These are phyloP conservation scores for Gavialis gangeticus DNA, from an alignment of 2,113 vertebrate genomes.

Conservation along the genomic window DNA sequence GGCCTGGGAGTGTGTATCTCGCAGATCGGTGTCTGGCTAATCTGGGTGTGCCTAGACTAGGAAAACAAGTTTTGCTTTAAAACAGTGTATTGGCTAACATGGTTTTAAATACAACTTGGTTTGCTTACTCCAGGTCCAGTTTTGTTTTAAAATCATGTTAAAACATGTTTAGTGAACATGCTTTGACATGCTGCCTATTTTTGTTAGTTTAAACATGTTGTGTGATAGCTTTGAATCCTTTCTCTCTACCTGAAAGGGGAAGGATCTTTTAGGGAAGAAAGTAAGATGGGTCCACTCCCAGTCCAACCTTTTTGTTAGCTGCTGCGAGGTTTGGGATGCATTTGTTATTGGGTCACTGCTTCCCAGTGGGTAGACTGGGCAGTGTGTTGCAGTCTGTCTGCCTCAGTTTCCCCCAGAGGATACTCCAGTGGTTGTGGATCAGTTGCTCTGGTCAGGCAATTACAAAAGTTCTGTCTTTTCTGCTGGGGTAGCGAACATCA, in stretches of 20 bases:
- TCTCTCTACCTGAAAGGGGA: background rate
- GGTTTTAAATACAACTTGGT: background rate
- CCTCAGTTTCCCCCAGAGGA: rapidly evolving
- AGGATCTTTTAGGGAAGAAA: background rate
- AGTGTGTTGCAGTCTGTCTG: too few species aligned
- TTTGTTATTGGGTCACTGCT: background rate
- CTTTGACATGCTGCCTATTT: background rate
- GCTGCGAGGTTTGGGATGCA: background rate
- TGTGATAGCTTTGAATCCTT: background rate
- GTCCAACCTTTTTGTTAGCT: background rate
- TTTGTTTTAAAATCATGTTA: background rate
- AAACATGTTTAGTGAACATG: background rate
- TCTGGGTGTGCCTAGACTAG: background rate
- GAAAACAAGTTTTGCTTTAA: background rate
- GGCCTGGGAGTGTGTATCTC: background rate
- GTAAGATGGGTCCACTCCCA: background rate
- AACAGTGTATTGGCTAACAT: background rate
- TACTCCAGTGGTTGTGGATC: too few species aligned
- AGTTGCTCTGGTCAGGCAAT: background rate
- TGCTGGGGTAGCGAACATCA: too few species aligned
- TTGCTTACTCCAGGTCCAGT: background rate
- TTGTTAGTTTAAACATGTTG: background rate
- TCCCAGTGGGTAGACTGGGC: background rate
- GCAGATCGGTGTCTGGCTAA: background rate
- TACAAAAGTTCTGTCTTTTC: too few species aligned